Conservation (phyloP, 2,797 vertebrate species). For the Mormyrops attenuatus region DNA sequence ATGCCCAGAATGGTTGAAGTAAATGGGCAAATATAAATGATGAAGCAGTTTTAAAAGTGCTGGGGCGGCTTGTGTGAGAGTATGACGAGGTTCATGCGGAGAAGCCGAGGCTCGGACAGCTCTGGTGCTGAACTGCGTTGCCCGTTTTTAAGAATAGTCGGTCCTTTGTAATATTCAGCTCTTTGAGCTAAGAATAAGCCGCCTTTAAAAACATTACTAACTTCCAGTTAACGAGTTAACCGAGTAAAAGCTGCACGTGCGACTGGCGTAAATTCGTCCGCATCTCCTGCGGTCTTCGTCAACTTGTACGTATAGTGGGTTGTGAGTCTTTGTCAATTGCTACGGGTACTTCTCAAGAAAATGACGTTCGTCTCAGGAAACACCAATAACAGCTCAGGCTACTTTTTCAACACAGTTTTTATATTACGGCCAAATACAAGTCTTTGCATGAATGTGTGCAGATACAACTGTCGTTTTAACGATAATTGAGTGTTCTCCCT, state of each 20-base stretch:
- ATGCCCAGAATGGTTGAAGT: not conserved
- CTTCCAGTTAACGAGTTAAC: not conserved
- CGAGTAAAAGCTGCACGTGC: not conserved
- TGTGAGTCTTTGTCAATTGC: not conserved
- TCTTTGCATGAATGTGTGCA: not conserved
- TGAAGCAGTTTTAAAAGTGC: not conserved
- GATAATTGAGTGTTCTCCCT: not conserved
- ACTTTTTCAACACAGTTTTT: not conserved
- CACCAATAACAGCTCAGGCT: not conserved
- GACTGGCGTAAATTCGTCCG: not conserved
- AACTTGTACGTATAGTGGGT: not conserved
- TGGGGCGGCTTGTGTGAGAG: not conserved
- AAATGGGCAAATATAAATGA: not conserved
- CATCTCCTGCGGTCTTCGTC: not conserved
- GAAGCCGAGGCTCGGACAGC: not conserved
- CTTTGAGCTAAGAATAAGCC: not conserved
- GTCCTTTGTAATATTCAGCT: not conserved
- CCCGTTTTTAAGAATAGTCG: not conserved
- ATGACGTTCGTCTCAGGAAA: not conserved
- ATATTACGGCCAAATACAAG: not conserved
- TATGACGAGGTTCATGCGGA: not conserved
- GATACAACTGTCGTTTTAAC: not conserved
- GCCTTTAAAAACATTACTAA: not conserved
- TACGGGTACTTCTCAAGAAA: conserved; percentile 1
- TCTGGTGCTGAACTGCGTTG: not conserved